Percentiles rank a stretch among this genome's conserved stretches.
phyloP scores from a whole-genome alignment of 2,797 vertebrate genomes.

The Acipenser transmontanus region DNA sequence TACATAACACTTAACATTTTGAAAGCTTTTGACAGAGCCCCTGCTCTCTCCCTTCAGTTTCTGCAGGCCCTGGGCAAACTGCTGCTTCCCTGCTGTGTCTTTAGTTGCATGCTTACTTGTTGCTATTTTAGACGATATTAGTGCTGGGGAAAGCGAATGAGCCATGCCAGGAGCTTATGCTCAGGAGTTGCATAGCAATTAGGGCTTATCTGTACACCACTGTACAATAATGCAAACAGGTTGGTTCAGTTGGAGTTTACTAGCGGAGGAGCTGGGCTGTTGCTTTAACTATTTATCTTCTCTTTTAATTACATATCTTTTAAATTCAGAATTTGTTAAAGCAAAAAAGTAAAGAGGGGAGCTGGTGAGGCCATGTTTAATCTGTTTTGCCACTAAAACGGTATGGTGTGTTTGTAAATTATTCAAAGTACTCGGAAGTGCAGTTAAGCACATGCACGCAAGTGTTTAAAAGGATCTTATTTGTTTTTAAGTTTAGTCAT shows the following conservation, averaged over 20 bases:
- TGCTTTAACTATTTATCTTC: neutral
- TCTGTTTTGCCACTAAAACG: too few relatives aligned
- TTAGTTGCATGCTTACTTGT: slow-evolving; percentile 61
- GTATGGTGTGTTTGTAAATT: too few relatives aligned
- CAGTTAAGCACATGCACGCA: too few relatives aligned
- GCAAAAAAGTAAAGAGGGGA: neutral
- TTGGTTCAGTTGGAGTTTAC: neutral
- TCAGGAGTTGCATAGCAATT: slow-evolving; percentile 66
- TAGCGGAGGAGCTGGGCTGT: neutral
- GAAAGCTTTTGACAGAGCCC: slow-evolving; percentile 27
- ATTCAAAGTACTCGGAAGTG: too few relatives aligned
- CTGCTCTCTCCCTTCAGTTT: slow-evolving; percentile 37
- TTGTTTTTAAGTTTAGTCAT: too few relatives aligned
- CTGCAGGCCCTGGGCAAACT: slow-evolving; percentile 37
- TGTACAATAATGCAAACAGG: slow-evolving; percentile 50
- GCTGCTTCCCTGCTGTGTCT: slow-evolving; percentile 48
- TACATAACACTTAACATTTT: slow-evolving; percentile 73
- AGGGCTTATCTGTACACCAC: slow-evolving; percentile 52
- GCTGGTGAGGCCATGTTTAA: neutral
- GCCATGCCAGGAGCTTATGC: slow-evolving; percentile 61
- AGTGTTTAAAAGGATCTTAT: too few relatives aligned
- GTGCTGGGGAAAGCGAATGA: slow-evolving; percentile 51
- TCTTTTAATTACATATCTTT: neutral
- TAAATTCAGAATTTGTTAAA: neutral
- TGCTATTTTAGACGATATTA: slow-evolving; percentile 73